phyloP scores from a whole-genome alignment of 2,888 invertebrate genomes.

The Oligia strigilis region DNA sequence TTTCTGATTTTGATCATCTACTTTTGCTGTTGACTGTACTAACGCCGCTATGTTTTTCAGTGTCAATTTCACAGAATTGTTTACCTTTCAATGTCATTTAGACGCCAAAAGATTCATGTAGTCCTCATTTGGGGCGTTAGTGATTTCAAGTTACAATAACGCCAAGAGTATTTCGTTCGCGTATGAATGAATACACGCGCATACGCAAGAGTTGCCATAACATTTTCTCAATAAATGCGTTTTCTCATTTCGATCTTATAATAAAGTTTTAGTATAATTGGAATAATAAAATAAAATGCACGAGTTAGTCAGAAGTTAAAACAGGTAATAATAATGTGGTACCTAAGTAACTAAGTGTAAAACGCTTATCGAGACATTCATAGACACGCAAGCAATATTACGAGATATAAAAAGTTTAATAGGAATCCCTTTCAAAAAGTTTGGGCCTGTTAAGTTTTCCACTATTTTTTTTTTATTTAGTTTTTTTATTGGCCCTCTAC shows the following conservation, averaged over 20 bases:
- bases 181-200: not conserved
- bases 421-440: not conserved
- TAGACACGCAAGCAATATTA: conserved; percentile 16
- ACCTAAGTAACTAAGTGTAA: conserved; percentile 50
- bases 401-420: not conserved
- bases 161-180: not conserved
- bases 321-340: conserved; percentile 57
- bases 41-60: not conserved
- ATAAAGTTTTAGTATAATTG: conserved; percentile 46
- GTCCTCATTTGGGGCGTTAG: not conserved
- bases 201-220: conserved; percentile 42
- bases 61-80: not conserved
- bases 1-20: no score
- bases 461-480: not conserved
- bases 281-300: conserved; percentile 67
- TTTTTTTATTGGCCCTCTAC: not conserved
- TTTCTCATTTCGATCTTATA: conserved; percentile 52
- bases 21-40: no score
- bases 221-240: conserved; percentile 37
- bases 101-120: no score
- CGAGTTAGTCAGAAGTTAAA: conserved; percentile 32
- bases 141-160: not conserved
- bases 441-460: no score
- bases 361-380: conserved; percentile 33
- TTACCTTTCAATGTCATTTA: no score